Conservation (phyloP, 2,888 invertebrate species). For the Allygus modestus region DNA sequence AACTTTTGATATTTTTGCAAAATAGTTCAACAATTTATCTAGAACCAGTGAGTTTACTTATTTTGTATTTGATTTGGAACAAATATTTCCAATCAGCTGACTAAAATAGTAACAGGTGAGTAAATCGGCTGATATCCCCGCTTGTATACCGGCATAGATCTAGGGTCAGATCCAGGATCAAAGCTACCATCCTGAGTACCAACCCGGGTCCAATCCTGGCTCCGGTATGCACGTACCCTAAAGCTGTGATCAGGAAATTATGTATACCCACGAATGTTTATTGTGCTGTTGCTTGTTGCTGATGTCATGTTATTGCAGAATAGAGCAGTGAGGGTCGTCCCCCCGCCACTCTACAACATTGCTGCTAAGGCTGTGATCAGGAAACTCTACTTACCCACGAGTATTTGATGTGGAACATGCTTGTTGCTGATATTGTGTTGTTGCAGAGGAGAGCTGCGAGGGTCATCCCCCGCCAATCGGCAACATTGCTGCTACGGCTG, state of each 20-base stretch:
- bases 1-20: no score
- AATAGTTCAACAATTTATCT: no score
- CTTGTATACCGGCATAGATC: no score
- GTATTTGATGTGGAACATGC: not conserved
- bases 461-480: conserved; percentile 35
- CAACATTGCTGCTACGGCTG: not conserved
- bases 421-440: conserved; percentile 18
- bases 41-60: no score
- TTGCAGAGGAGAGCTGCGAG: conserved; percentile 39
- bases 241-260: not conserved
- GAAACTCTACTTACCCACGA: conserved; percentile 54
- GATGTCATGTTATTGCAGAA: conserved; percentile 1
- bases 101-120: no score
- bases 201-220: no score
- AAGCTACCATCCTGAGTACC: no score
- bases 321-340: conserved; percentile 40
- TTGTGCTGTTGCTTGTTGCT: not conserved
- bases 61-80: no score
- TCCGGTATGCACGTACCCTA: no score
- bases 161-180: no score
- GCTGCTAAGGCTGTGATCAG: conserved; percentile 62
- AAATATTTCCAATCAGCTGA: no score
- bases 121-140: no score
- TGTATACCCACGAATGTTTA: not conserved
- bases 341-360: conserved; percentile 59